A percentile compares a stretch with the other conserved stretches of the same genome.
Evolutionary conservation across 2,113 vertebrate genomes (phyloP).

Genomic region (Pica pica): DNA sequence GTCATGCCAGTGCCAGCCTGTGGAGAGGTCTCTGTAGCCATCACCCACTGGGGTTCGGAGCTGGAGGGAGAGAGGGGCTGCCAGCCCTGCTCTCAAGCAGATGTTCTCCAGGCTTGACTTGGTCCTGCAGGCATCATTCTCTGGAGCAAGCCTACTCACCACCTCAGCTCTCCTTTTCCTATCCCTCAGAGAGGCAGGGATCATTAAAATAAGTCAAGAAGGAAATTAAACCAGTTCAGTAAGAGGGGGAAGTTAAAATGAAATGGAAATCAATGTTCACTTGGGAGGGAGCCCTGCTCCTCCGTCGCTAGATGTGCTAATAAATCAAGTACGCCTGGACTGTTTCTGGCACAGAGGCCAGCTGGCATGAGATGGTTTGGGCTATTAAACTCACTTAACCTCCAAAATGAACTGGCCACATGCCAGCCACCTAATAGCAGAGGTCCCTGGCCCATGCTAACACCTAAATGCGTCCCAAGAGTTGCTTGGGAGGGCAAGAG

Average conservation of each 20-base stretch:
- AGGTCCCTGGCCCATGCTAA: constrained; percentile 16
- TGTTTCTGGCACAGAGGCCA: constrained; percentile 10
- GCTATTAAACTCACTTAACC: constrained; percentile 47
- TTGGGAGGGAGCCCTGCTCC: constrained; percentile 33
- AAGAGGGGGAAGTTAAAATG: constrained; percentile 16
- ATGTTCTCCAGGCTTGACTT: not conserved
- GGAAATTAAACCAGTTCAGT: constrained; percentile 44
- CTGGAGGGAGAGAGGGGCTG: not conserved
- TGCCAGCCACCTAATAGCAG: constrained; percentile 27
- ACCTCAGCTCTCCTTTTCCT: not conserved
- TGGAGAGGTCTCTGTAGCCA: not conserved
- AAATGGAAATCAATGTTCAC: constrained; percentile 49
- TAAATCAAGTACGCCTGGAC: constrained; percentile 32
- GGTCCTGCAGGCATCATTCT: not conserved
- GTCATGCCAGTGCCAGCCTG: not conserved
- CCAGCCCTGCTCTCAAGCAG: not conserved
- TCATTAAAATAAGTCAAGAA: constrained; percentile 41
- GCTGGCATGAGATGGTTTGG: constrained; percentile 16
- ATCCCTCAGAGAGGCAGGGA: not conserved
- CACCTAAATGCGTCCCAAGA: constrained; percentile 6
- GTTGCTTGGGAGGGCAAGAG: rapidly evolving
- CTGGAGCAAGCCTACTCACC: not conserved
- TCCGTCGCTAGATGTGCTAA: not conserved
- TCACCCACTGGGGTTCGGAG: rapidly evolving
- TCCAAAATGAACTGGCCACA: constrained; percentile 28